Evolutionary conservation across 1,140 invertebrate species (phyloP), one percentile per base, ranked within the genome.

Genomic region (Heliothis virescens): DNA sequence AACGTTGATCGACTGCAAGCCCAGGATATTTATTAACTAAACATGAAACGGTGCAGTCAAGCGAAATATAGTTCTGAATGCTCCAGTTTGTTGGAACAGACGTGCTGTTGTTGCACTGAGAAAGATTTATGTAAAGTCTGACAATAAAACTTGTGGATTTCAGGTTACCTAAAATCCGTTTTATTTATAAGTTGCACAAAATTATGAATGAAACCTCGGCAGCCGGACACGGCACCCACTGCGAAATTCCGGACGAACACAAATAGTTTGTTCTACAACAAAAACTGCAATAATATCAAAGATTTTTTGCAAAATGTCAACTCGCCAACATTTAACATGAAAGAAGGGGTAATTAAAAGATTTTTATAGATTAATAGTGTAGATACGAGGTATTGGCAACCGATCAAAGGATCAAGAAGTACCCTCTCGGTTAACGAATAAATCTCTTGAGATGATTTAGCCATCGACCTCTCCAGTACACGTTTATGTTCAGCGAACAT

Each of bases 361-460:
- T 9, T 50, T 53, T 55, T 63, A 50, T 26, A 18, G 16, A 63
- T 16, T 62, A 63, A 50, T 59, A 21, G 57, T 62, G 13, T 7
- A 29, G 67, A 12, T 18, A 15, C 13, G 12, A n/a, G 48, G 16
- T 59, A 59, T 63, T 75, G 73, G 73, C 73, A 75, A 41, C 18
- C 47, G 73, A 75, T 75, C 73, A 75, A 75, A 75, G 59, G 55
- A 75, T 75, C 41, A 75, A 75, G 73, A 75, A 63, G 55, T 53
- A 72, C 57, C 48, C 59, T 34, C 57, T 34, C 47, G n/a, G 16
- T 50, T 63, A 15, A 26, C 55, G 5, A 26, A 75, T 75, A 75
- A 75, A 75, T 75, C 73, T 62, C 57, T n/a, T 13, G 34, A 18
- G 71, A 60, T 75, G 62, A 57, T 62, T 63, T 62, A 21, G 59